These are phyloP conservation scores for Clangula hyemalis DNA, from an alignment of 2,797 vertebrate genomes.

Conservation along the genomic window DNA sequence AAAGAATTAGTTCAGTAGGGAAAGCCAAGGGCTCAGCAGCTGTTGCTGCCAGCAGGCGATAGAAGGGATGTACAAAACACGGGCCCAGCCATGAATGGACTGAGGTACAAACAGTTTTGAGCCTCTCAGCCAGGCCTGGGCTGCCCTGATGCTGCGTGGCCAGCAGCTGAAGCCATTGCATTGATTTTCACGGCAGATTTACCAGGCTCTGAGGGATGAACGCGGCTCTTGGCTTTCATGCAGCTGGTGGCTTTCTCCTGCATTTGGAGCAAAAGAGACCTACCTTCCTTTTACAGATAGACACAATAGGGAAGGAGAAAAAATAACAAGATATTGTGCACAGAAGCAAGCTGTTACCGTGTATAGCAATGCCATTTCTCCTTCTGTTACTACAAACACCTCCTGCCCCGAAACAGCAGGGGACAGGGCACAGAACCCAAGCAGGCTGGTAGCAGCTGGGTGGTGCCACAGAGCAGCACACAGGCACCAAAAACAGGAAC, in stretches of 20 bases:
- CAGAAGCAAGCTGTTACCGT: neutral
- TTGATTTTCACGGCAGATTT: neutral
- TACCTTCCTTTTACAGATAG: neutral
- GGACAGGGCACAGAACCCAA: neutral
- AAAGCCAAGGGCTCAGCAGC: neutral
- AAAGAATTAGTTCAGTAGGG: neutral
- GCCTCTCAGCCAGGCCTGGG: neutral
- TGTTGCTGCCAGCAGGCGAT: neutral
- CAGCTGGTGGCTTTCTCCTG: neutral
- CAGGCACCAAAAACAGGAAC: neutral
- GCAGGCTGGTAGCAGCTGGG: neutral
- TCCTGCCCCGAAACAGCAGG: neutral
- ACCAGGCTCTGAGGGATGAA: neutral
- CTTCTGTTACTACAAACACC: neutral
- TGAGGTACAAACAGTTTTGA: neutral
- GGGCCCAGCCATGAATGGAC: neutral
- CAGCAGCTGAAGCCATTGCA: neutral
- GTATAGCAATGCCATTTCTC: neutral
- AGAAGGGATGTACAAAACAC: neutral
- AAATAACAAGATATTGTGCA: neutral
- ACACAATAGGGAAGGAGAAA: neutral
- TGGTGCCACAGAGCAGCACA: neutral
- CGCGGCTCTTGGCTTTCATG: neutral
- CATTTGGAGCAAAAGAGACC: neutral
- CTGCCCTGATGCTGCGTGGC: neutral